Conservation (phyloP, 2,888 invertebrate genomes). For the Tachina fera region DNA sequence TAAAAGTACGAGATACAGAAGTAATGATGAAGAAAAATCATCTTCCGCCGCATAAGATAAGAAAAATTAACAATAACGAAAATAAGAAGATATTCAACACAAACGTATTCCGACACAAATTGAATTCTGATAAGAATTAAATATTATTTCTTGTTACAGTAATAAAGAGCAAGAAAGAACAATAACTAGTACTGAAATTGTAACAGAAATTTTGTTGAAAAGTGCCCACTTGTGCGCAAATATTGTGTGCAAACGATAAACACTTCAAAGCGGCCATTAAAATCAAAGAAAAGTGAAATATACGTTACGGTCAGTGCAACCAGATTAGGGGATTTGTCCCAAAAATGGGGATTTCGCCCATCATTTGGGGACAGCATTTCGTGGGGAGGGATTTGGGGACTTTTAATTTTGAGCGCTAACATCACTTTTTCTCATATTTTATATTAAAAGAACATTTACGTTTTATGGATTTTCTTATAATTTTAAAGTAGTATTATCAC, state of each 20-base stretch:
- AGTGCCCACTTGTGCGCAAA: slow-evolving; percentile 76
- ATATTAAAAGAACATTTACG: no score
- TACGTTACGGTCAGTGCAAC: slow-evolving; percentile 68
- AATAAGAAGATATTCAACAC: slow-evolving; percentile 18
- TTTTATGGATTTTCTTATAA: no score
- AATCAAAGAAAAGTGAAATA: slow-evolving; percentile 76
- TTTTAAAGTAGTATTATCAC: no score
- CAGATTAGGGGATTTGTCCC: no score
- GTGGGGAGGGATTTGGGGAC: no score
- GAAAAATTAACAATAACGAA: slow-evolving; percentile 21
- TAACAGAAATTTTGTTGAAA: slow-evolving; percentile 43
- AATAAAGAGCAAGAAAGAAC: slow-evolving; percentile 16
- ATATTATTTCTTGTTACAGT: neutral
- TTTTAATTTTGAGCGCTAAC: no score
- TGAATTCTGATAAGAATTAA: slow-evolving; percentile 44
- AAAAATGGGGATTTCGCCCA: no score
- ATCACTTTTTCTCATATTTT: no score
- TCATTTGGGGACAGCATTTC: no score
- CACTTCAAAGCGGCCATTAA: slow-evolving; percentile 83
- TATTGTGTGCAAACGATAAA: slow-evolving; percentile 82
- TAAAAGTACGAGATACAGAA: slow-evolving; percentile 23
- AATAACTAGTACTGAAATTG: slow-evolving; percentile 29
- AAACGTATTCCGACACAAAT: slow-evolving; percentile 21
- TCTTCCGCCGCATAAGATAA: slow-evolving; percentile 62
- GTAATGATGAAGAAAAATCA: slow-evolving; percentile 47